Conservation (phyloP, 2,113 vertebrate genomes). For the Triplophysa rosa region DNA sequence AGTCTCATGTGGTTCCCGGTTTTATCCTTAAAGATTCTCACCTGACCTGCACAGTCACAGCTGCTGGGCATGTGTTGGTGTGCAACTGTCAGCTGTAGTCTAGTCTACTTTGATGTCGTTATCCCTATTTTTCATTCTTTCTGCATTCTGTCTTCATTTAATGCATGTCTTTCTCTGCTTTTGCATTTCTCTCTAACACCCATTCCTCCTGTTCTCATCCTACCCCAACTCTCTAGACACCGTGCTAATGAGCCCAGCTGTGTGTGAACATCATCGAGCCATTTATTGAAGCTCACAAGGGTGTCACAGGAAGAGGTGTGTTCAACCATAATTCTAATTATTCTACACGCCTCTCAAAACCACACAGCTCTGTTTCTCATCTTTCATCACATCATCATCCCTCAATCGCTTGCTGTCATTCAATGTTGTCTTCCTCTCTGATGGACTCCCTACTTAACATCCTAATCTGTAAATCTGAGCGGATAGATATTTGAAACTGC, state of each 20-base stretch:
- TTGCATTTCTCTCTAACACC: slow-evolving; percentile 25
- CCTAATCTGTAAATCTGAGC: slow-evolving; percentile 16
- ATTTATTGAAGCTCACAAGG: slow-evolving; percentile 36
- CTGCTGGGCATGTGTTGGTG: neutral
- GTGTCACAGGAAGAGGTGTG: slow-evolving; percentile 18
- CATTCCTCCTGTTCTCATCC: neutral
- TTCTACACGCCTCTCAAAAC: slow-evolving; percentile 38
- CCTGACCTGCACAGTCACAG: neutral
- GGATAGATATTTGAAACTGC: slow-evolving; percentile 21
- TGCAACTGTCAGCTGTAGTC: too few species aligned
- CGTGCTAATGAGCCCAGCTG: slow-evolving; percentile 41
- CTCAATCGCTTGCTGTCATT: slow-evolving; percentile 7
- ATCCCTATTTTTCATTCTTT: neutral
- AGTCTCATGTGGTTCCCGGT: neutral
- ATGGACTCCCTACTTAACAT: slow-evolving; percentile 2
- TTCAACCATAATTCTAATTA: slow-evolving; percentile 44
- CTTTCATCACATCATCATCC: slow-evolving; percentile 15
- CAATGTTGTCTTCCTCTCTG: slow-evolving; percentile 12
- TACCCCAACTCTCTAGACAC: slow-evolving; percentile 22
- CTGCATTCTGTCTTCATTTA: neutral
- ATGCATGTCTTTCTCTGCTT: neutral
- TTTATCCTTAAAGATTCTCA: neutral
- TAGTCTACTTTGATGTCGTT: neutral
- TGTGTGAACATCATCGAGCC: slow-evolving; percentile 35
- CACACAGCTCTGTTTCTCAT: slow-evolving; percentile 18